Percentiles rank a stretch among this genome's conserved stretches.
Conservation (phyloP, 2,797 vertebrate genomes). For the Neomorphus geoffroyi region DNA sequence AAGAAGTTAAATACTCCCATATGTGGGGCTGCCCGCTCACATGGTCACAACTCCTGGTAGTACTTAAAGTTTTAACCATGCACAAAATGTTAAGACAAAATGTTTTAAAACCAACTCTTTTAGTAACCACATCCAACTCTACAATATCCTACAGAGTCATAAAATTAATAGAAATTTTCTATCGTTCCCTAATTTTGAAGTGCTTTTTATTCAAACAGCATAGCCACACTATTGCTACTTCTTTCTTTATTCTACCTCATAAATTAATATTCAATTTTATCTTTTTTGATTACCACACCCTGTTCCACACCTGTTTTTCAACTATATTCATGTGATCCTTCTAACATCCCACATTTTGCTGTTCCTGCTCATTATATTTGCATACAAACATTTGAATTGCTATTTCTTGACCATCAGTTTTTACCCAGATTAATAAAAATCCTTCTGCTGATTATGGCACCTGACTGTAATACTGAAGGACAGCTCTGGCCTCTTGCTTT, state of each 20-base stretch:
- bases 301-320: neutral
- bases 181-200: neutral
- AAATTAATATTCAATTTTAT: neutral
- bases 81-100: slow-evolving; percentile 15
- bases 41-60: slow-evolving; percentile 33
- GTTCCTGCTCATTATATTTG: neutral
- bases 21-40: slow-evolving; percentile 22
- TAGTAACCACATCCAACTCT: neutral
- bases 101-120: neutral
- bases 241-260: neutral
- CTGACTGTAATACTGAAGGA: neutral
- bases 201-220: neutral
- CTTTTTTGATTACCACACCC: neutral
- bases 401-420: neutral
- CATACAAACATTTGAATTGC: neutral
- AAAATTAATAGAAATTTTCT: neutral
- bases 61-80: neutral
- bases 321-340: neutral
- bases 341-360: neutral
- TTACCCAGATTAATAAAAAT: neutral
- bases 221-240: neutral
- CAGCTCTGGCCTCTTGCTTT: neutral
- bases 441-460: neutral
- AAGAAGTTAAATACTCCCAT: slow-evolving; percentile 16
- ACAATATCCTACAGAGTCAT: neutral